phyloP scores from a whole-genome alignment of 92 coral and sea anemone species.

The Porites divaricata region DNA sequence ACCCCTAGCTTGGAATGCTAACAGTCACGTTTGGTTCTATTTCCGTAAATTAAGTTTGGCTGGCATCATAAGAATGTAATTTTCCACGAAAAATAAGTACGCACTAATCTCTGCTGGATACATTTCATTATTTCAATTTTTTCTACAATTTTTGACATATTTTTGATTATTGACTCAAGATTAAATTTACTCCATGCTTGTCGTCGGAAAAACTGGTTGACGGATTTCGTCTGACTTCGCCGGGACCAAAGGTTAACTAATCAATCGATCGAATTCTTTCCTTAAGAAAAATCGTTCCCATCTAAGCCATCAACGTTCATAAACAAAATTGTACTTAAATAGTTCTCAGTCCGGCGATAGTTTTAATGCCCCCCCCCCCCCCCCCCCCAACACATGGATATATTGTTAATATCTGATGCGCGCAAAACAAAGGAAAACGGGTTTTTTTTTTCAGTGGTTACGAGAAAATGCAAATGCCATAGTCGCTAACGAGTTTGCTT shows the following conservation, averaged over 20 bases:
- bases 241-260: slow-evolving; percentile 13
- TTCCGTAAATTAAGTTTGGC: neutral
- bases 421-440: too few relatives aligned
- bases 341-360: too few relatives aligned
- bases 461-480: too few relatives aligned
- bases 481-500: too few relatives aligned
- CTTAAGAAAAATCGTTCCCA: neutral
- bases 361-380: too few relatives aligned
- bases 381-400: too few relatives aligned
- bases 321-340: slow-evolving; percentile 11
- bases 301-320: slow-evolving; percentile 6
- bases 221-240: neutral
- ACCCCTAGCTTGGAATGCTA: neutral
- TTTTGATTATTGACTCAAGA: slow-evolving; percentile 2
- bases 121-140: neutral
- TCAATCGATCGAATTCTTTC: neutral
- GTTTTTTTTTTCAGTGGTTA: too few relatives aligned
- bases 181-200: slow-evolving; percentile 20
- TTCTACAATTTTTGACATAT: slow-evolving; percentile 14
- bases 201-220: slow-evolving; percentile 6
- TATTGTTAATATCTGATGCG: too few relatives aligned
- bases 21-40: neutral
- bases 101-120: neutral
- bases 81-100: neutral
- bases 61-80: slow-evolving; percentile 18